Evolutionary conservation across 1,140 invertebrate genomes (phyloP).

Genomic region (Drosophila rhopaloa): DNA sequence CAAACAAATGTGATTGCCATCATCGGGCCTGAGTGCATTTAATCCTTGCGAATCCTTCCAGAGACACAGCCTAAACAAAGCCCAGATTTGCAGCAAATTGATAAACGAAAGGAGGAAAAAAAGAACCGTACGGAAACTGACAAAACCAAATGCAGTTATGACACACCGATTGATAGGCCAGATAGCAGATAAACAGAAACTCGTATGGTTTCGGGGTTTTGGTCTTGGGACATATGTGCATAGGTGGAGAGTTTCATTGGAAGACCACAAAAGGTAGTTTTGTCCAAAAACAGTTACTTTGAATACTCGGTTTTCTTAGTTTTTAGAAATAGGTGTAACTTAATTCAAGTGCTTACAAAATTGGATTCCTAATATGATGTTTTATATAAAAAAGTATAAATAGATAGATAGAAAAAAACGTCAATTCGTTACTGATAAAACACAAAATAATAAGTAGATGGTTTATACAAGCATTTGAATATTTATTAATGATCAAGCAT

Average conservation of each 20-base stretch:
- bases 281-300: constrained; percentile 5
- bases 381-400: too few relatives aligned
- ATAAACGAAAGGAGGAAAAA: constrained; percentile 45
- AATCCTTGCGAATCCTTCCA: constrained; percentile 77
- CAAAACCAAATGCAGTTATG: constrained; percentile 75
- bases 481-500: too few relatives aligned
- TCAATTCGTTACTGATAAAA: too few relatives aligned
- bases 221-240: constrained; percentile 18
- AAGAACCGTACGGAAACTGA: constrained; percentile 39
- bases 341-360: too few relatives aligned
- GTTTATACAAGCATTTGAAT: too few relatives aligned
- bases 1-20: constrained; percentile 73
- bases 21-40: constrained; percentile 62
- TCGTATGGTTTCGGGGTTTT: constrained; percentile 28
- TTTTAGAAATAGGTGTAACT: too few relatives aligned
- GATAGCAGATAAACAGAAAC: constrained; percentile 43
- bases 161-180: constrained; percentile 65
- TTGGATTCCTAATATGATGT: too few relatives aligned
- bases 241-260: constrained; percentile 23
- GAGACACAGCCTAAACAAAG: constrained; percentile 49
- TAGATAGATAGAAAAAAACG: too few relatives aligned
- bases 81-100: constrained; percentile 70
- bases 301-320: too few relatives aligned
- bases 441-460: too few relatives aligned
- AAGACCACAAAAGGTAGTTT: constrained; percentile 19